Percentiles rank a stretch among this genome's conserved stretches.
Conservation (phyloP, 2,113 vertebrate species). For the Megatriorchis doriae region DNA sequence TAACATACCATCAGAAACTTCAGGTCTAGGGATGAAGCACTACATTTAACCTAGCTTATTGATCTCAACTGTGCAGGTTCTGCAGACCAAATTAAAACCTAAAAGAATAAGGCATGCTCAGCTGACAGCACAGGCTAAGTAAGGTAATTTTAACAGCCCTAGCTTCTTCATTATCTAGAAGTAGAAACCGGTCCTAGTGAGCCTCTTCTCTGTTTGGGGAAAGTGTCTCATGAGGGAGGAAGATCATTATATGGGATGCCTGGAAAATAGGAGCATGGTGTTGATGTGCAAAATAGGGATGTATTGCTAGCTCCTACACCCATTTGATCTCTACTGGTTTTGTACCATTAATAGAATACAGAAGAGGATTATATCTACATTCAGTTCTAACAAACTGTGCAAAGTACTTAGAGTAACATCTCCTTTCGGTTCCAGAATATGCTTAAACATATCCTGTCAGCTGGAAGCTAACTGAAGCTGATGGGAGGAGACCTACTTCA, state of each 20-base stretch:
- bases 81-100: neutral
- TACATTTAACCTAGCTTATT: neutral
- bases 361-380: neutral
- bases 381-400: neutral
- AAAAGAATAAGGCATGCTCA: neutral
- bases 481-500: neutral
- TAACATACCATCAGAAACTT: neutral
- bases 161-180: neutral
- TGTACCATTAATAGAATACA: neutral
- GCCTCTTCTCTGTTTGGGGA: neutral
- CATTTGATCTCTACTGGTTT: neutral
- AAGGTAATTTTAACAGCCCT: neutral
- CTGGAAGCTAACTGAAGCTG: neutral
- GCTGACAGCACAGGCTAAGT: neutral
- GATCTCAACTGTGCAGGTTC: accelerated
- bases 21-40: neutral
- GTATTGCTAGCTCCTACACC: neutral
- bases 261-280: neutral
- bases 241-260: neutral
- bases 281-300: neutral
- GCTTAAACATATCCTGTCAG: neutral
- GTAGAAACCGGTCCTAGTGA: neutral
- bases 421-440: neutral
- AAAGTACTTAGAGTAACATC: neutral
- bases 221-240: neutral